These are phyloP conservation scores for Cynocephalus volans DNA, from an alignment of 2,113 vertebrate genomes.

Conservation along the genomic window DNA sequence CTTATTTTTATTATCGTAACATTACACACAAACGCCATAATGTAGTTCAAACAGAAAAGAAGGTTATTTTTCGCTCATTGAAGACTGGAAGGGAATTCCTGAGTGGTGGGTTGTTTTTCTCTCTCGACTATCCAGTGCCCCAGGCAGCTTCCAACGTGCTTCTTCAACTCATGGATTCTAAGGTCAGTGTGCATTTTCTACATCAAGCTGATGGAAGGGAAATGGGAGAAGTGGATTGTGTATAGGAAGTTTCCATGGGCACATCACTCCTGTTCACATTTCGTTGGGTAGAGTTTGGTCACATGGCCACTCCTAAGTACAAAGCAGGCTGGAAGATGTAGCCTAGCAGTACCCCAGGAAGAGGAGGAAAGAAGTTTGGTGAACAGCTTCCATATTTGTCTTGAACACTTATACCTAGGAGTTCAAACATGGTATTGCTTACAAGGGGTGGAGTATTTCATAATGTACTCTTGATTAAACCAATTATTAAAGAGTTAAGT, in stretches of 20 bases:
- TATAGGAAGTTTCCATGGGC: neutral
- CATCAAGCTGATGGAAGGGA: neutral
- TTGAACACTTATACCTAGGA: neutral
- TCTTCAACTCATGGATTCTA: neutral
- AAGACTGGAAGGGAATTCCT: neutral
- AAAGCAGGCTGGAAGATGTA: neutral
- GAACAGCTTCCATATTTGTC: neutral
- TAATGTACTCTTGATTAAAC: slow-evolving; percentile 31
- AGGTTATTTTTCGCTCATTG: neutral
- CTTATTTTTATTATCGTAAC: neutral
- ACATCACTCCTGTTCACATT: neutral
- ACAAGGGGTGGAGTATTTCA: neutral
- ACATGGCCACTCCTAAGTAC: neutral
- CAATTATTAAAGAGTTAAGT: slow-evolving; percentile 26
- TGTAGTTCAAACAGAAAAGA: neutral
- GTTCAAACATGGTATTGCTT: neutral
- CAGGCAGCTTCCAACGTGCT: neutral
- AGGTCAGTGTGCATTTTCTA: neutral
- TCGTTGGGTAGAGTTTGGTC: neutral
- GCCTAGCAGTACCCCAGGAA: neutral
- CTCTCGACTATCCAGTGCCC: neutral
- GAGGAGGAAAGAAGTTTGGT: neutral
- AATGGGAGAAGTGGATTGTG: neutral
- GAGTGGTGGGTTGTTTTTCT: neutral
- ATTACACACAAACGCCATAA: neutral